Evolutionary conservation across 2,797 vertebrate species (phyloP).

Genomic region (Protonibea diacanthus): DNA sequence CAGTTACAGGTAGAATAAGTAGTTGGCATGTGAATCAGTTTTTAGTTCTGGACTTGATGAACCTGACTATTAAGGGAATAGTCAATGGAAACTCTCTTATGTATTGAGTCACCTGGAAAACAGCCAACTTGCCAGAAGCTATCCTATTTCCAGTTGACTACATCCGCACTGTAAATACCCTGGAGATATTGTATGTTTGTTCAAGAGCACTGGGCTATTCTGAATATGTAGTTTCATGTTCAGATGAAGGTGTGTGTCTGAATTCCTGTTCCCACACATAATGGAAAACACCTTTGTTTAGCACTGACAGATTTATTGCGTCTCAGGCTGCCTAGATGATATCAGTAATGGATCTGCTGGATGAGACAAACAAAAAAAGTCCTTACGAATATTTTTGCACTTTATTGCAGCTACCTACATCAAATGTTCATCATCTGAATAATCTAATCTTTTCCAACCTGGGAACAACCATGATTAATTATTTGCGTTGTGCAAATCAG

Average conservation of each 20-base stretch:
- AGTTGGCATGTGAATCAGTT: background rate
- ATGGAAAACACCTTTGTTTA: constrained; percentile 56
- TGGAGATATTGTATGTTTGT: constrained; percentile 24
- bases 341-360: constrained; percentile 19
- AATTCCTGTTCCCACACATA: constrained; percentile 55
- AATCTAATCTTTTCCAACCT: background rate
- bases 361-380: background rate
- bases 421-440: background rate
- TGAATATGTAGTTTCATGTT: constrained; percentile 25
- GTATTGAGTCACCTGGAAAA: constrained; percentile 50
- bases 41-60: constrained; percentile 10
- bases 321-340: constrained; percentile 15
- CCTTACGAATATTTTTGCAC: constrained; percentile 19
- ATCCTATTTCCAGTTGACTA: constrained; percentile 5
- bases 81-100: constrained; percentile 31
- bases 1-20: background rate
- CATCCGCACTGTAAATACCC: constrained; percentile 26
- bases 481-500: background rate
- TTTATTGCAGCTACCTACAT: background rate
- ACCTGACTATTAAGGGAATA: constrained; percentile 11
- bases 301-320: constrained; percentile 43
- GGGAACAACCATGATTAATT: background rate
- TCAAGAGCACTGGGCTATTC: constrained; percentile 1
- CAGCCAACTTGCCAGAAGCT: constrained; percentile 32
- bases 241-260: constrained; percentile 23